Percentiles rank a stretch among this genome's conserved stretches.
These are phyloP conservation scores for Lampris megalopsis DNA, from an alignment of 2,113 vertebrate genomes.

Conservation along the genomic window DNA sequence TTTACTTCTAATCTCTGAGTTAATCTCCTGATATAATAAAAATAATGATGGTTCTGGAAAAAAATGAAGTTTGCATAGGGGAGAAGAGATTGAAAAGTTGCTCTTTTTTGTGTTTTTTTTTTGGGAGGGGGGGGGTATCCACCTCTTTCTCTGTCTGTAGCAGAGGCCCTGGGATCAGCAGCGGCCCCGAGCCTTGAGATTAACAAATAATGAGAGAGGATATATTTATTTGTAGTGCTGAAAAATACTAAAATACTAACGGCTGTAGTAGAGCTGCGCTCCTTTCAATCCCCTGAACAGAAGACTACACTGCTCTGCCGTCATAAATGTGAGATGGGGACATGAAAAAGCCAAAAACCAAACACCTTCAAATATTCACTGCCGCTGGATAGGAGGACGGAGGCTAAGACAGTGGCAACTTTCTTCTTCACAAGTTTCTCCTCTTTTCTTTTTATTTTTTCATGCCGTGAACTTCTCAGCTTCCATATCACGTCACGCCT, in stretches of 20 bases:
- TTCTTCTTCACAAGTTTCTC: too few species aligned
- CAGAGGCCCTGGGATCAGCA: neutral
- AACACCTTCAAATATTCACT: constrained; percentile 69
- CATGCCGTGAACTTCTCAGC: constrained; percentile 7
- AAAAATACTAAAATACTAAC: neutral
- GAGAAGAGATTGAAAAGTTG: too few species aligned
- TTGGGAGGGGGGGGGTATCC: too few species aligned
- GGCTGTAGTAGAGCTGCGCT: neutral
- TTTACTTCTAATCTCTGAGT: too few species aligned
- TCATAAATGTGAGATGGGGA: constrained; percentile 60
- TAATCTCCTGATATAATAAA: too few species aligned
- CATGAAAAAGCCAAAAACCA: constrained; percentile 57
- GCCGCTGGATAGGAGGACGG: neutral
- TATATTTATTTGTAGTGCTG: neutral
- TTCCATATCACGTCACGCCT: constrained; percentile 25
- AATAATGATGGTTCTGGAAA: too few species aligned
- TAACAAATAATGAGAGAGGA: neutral
- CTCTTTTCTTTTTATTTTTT: constrained; percentile 28
- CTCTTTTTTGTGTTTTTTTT: neutral
- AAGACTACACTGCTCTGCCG: neutral
- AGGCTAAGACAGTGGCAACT: neutral
- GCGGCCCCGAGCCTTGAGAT: neutral
- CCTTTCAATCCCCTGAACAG: neutral
- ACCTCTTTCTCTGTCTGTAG: neutral
- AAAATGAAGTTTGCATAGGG: too few species aligned